Evolutionary conservation across 1,140 invertebrate genomes (phyloP).

Genomic region (Orchesella cincta): DNA sequence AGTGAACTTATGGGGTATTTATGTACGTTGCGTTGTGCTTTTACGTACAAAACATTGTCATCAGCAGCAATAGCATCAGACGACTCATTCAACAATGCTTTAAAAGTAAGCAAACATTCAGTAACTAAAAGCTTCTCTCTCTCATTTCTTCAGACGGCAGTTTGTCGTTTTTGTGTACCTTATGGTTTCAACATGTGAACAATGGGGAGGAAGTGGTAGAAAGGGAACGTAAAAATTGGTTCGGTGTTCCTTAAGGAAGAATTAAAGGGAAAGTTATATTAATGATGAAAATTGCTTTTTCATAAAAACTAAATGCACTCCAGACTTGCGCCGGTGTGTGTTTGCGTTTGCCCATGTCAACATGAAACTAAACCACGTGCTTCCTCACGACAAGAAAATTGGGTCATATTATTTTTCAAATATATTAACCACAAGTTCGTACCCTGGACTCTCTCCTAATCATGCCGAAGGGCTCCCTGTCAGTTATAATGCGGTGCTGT

Average conservation of each 20-base stretch:
- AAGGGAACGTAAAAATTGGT: slow-evolving; percentile 2
- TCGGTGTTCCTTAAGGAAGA: not conserved
- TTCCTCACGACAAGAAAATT: slow-evolving; percentile 2
- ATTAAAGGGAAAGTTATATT: slow-evolving; percentile 24
- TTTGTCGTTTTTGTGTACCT: not conserved
- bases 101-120: not conserved
- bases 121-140: not conserved
- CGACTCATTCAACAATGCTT: too few relatives aligned
- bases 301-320: not conserved
- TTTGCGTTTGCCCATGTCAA: not conserved
- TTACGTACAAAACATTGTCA: not conserved
- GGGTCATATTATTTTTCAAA: slow-evolving; percentile 2
- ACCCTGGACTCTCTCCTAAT: not conserved
- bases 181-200: not conserved
- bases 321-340: not conserved
- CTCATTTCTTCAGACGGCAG: too few relatives aligned
- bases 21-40: not conserved
- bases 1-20: not conserved
- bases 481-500: not conserved
- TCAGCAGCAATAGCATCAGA: not conserved
- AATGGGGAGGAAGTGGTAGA: slow-evolving; percentile 24
- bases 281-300: not conserved
- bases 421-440: slow-evolving; percentile 10
- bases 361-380: slow-evolving; percentile 12
- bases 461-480: not conserved